These are phyloP conservation scores for Myotis brandtii DNA, from an alignment of 2,113 vertebrate species.

Conservation along the genomic window DNA sequence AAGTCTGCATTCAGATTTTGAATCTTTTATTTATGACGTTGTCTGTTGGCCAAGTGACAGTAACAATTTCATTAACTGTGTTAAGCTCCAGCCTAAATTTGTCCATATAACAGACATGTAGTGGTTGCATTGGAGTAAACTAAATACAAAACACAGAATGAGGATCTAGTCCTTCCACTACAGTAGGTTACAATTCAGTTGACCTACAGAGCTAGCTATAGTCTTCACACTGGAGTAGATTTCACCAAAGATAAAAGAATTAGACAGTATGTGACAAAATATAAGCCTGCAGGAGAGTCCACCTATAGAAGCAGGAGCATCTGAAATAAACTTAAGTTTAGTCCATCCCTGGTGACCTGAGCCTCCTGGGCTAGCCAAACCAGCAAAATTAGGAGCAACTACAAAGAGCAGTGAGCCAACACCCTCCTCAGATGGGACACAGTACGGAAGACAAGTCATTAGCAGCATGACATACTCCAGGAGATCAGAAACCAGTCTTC, in stretches of 20 bases:
- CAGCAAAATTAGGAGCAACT: background rate
- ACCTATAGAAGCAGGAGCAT: background rate
- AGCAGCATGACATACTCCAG: background rate
- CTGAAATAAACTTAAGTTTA: background rate
- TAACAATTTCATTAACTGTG: conserved; percentile 6
- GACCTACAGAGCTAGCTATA: background rate
- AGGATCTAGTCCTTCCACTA: background rate
- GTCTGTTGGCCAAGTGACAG: background rate
- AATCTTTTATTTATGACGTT: conserved; percentile 12
- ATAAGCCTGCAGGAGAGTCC: background rate
- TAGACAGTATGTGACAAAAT: background rate
- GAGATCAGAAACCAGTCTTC: background rate
- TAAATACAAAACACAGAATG: background rate
- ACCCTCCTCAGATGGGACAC: background rate
- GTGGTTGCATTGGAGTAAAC: background rate
- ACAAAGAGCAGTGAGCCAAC: background rate
- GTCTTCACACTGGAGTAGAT: background rate
- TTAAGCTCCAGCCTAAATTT: background rate
- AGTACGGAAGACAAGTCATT: background rate
- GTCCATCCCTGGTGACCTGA: background rate
- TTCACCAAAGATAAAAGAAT: background rate
- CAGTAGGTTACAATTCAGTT: background rate
- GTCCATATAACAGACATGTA: background rate
- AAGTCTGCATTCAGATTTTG: background rate
- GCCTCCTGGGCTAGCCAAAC: background rate